phyloP scores from a whole-genome alignment of 2,888 invertebrate genomes.

The Plebejus melissa region DNA sequence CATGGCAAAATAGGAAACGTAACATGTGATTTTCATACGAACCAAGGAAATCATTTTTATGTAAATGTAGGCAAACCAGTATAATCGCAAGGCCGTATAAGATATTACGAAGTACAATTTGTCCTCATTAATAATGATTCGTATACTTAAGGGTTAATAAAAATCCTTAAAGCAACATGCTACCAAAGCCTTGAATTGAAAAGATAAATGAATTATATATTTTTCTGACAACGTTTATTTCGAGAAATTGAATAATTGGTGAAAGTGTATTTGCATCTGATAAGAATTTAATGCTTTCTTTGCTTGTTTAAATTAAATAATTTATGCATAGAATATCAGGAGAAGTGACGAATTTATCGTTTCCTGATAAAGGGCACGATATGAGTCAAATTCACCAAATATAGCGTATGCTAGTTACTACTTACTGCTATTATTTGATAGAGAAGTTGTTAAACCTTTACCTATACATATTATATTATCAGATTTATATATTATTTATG shows the following conservation, averaged over 20 bases:
- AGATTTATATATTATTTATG: background rate
- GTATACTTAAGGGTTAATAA: slow-evolving; percentile 13
- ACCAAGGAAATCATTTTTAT: slow-evolving; percentile 27
- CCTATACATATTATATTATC: background rate
- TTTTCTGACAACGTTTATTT: background rate
- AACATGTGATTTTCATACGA: slow-evolving; percentile 17
- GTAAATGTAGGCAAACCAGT: slow-evolving; percentile 26
- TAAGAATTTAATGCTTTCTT: background rate
- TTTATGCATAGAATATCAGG: background rate
- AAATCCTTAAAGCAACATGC: background rate
- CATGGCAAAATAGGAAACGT: slow-evolving; percentile 18
- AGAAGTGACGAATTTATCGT: background rate
- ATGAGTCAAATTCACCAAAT: background rate
- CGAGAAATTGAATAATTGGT: background rate
- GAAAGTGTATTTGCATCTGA: background rate
- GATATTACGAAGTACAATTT: slow-evolving; percentile 1
- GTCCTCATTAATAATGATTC: slow-evolving; percentile 18
- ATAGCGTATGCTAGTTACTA: background rate
- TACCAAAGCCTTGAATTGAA: background rate
- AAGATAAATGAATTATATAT: background rate
- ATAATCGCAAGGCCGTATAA: slow-evolving; percentile 13
- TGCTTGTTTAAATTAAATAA: background rate
- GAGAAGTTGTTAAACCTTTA: background rate
- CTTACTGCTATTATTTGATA: background rate
- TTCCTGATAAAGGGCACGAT: background rate